Percentiles rank a stretch among this genome's conserved stretches.
Evolutionary conservation across 2,888 invertebrate genomes (phyloP).

Genomic region (Ypsolopha scabrella): DNA sequence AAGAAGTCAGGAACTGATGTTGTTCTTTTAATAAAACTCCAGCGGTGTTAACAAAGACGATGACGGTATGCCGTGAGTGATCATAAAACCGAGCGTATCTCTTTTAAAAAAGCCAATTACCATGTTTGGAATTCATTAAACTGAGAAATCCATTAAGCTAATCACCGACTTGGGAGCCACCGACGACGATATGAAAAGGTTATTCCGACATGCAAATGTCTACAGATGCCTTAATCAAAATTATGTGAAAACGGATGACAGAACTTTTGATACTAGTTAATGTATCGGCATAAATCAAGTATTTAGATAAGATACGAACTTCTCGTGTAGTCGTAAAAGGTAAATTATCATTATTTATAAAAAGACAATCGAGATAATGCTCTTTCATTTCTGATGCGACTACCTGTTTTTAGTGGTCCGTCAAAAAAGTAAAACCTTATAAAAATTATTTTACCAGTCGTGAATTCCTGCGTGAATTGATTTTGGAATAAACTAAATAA

Average conservation of each 20-base stretch:
- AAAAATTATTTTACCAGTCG: no score
- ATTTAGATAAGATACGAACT: constrained; percentile 39
- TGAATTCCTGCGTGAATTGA: no score
- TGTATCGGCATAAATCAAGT: constrained; percentile 46
- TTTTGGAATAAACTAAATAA: no score
- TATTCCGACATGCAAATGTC: constrained; percentile 58
- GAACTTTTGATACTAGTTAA: constrained; percentile 38
- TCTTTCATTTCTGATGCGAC: constrained; percentile 7
- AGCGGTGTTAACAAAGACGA: constrained; percentile 17
- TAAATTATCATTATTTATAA: constrained; percentile 20
- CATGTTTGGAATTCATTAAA: constrained; percentile 54
- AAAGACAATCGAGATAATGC: constrained; percentile 21
- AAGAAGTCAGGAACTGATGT: no score
- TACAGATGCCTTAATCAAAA: constrained; percentile 52
- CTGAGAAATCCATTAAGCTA: constrained; percentile 63
- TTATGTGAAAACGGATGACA: constrained; percentile 54
- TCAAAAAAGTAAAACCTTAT: no score
- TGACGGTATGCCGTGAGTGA: constrained; percentile 24
- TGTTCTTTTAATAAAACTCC: constrained; percentile 12
- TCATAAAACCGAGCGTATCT: constrained; percentile 48
- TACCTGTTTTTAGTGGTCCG: constrained; percentile 22
- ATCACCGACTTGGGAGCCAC: constrained; percentile 54
- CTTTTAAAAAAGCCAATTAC: constrained; percentile 56
- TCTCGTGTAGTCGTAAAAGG: constrained; percentile 9
- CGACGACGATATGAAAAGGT: constrained; percentile 55